These are phyloP conservation scores for Patella pellucida DNA, from an alignment of 2,888 invertebrate species.

Conservation along the genomic window DNA sequence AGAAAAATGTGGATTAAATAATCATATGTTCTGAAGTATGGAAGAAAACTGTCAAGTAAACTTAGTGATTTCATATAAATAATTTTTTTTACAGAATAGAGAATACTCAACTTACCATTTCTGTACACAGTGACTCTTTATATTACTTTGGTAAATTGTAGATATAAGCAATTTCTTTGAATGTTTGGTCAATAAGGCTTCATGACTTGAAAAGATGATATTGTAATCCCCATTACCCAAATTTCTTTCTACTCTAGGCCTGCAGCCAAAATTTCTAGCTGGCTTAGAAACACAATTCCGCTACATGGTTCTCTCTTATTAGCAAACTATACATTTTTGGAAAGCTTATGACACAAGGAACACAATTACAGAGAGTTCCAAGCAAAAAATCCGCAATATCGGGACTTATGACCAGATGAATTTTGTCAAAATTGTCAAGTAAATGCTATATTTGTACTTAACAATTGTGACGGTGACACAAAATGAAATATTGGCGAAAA, in stretches of 20 bases:
- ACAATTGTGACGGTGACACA: no score
- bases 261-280: no score
- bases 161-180: background rate
- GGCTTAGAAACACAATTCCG: no score
- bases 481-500: no score
- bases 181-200: constrained; percentile 3
- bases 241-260: constrained; percentile 1
- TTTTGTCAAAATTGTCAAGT: no score
- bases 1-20: background rate
- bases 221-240: background rate
- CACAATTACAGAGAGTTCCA: no score
- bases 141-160: background rate
- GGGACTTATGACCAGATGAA: no score
- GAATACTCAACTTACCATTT: constrained; percentile 1
- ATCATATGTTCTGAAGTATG: background rate
- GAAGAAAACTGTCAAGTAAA: constrained; percentile 6
- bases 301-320: no score
- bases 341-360: no score
- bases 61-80: constrained; percentile 6
- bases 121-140: constrained; percentile 6
- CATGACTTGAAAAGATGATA: background rate
- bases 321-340: no score
- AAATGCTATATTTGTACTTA: no score
- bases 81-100: background rate
- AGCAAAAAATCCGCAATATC: no score